A percentile compares a stretch with the other conserved stretches of the same genome.
Evolutionary conservation across 37 sponge, comb jelly and placozoan species (phyloP).

Genomic region (Halisarca cf. caerulea): DNA sequence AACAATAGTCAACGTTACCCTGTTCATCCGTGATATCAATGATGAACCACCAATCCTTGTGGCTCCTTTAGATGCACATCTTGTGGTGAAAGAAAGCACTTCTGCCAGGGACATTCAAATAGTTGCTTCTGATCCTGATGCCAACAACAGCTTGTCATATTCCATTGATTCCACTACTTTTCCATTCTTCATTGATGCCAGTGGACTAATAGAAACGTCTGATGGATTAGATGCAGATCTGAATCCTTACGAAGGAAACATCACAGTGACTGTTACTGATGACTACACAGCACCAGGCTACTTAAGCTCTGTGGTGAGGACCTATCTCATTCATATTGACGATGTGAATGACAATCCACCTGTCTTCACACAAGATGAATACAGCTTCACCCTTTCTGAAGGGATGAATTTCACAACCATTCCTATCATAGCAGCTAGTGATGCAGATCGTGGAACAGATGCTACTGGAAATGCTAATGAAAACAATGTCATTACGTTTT

Average conservation of each 20-base stretch:
- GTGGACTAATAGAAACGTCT: background rate
- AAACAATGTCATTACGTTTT: conserved; percentile 56
- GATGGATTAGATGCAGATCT: conserved; percentile 48
- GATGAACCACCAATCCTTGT: conserved; percentile 63
- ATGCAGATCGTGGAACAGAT: conserved; percentile 61
- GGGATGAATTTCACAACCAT: conserved; percentile 5
- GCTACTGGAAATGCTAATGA: conserved; percentile 56
- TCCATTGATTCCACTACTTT: background rate
- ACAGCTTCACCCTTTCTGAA: conserved; percentile 28
- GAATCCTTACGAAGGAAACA: conserved; percentile 19
- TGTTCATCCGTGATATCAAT: conserved; percentile 48
- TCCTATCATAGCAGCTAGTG: conserved; percentile 50
- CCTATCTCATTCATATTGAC: conserved; percentile 21
- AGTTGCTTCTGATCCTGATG: conserved; percentile 6
- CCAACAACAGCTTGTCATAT: background rate
- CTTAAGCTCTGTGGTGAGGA: conserved; percentile 15
- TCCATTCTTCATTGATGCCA: background rate
- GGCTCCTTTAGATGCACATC: background rate
- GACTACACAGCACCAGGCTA: conserved; percentile 17
- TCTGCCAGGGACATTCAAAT: background rate
- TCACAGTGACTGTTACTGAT: conserved; percentile 48
- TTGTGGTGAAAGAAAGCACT: background rate
- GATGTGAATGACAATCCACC: conserved; percentile 66
- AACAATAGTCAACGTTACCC: conserved; percentile 26
- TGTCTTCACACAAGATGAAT: background rate